Evolutionary conservation across 2,888 invertebrate species (phyloP).

Genomic region (Acrocyrtus sp.): DNA sequence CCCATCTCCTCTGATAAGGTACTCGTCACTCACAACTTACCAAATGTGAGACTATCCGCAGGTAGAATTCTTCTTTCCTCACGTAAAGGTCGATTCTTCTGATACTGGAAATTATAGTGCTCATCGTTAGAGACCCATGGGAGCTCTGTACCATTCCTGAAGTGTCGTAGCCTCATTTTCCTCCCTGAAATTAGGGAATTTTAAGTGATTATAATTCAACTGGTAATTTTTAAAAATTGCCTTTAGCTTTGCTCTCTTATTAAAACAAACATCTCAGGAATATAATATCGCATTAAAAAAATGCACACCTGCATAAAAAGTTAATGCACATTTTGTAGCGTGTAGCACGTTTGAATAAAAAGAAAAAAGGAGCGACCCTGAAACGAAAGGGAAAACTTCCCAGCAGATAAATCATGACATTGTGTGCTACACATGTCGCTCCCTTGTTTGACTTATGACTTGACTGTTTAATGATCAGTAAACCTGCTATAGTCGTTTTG

Average conservation of each 20-base stretch:
- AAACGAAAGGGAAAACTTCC: constrained; percentile 44
- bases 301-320: too few relatives aligned
- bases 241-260: too few relatives aligned
- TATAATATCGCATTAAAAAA: too few relatives aligned
- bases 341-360: too few relatives aligned
- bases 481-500: too few relatives aligned
- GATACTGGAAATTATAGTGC: constrained; percentile 58
- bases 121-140: constrained; percentile 75
- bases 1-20: not conserved
- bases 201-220: too few relatives aligned
- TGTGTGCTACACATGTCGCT: too few relatives aligned
- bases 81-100: constrained; percentile 55
- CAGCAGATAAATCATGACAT: constrained; percentile 4
- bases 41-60: constrained; percentile 57
- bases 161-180: constrained; percentile 80
- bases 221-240: too few relatives aligned
- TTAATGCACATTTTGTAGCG: too few relatives aligned
- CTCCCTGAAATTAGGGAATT: constrained; percentile 74
- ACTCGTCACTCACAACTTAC: constrained; percentile 11
- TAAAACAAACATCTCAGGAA: constrained; percentile 11
- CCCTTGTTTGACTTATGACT: too few relatives aligned
- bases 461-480: too few relatives aligned
- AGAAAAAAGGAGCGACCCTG: constrained; percentile 29
- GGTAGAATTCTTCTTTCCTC: constrained; percentile 49
- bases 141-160: constrained; percentile 80